phyloP scores from a whole-genome alignment of 2,113 vertebrate species.

The Lepidothrix coronata region DNA sequence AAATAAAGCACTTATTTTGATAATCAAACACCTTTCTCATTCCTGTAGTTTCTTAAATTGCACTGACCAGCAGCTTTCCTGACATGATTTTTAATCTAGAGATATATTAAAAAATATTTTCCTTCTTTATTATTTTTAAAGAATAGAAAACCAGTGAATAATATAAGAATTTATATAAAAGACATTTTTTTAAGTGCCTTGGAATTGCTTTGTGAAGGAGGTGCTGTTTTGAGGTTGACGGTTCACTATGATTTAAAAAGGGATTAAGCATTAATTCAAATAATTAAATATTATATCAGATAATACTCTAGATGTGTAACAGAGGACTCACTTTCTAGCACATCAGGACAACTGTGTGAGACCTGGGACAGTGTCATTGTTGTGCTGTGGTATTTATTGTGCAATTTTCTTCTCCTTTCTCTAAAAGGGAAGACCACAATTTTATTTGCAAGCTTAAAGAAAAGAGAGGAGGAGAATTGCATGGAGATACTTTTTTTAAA shows the following conservation, averaged over 20 bases:
- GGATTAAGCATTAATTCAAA: not conserved
- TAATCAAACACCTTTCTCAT: not conserved
- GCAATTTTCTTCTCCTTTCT: not conserved
- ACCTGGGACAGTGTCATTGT: not conserved
- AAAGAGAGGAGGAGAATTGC: not conserved
- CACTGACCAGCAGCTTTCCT: not conserved
- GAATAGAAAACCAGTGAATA: not conserved
- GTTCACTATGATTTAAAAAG: not conserved
- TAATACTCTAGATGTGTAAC: not conserved
- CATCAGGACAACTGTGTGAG: not conserved
- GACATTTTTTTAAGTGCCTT: not conserved
- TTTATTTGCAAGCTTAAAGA: not conserved
- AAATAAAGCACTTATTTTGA: not conserved
- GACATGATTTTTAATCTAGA: not conserved
- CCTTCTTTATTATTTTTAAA: not conserved
- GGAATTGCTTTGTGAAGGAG: not conserved
- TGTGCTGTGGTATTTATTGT: not conserved
- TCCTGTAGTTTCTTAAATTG: not conserved
- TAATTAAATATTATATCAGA: not conserved
- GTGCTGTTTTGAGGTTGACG: not conserved
- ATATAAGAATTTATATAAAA: not conserved
- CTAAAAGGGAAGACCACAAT: not conserved
- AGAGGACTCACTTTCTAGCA: not conserved
- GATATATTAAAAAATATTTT: not conserved
- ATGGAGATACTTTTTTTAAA: not conserved